A percentile compares a stretch with the other conserved stretches of the same genome.
These are phyloP conservation scores for Tachystola acroxantha DNA, from an alignment of 2,888 invertebrate species.

Conservation along the genomic window DNA sequence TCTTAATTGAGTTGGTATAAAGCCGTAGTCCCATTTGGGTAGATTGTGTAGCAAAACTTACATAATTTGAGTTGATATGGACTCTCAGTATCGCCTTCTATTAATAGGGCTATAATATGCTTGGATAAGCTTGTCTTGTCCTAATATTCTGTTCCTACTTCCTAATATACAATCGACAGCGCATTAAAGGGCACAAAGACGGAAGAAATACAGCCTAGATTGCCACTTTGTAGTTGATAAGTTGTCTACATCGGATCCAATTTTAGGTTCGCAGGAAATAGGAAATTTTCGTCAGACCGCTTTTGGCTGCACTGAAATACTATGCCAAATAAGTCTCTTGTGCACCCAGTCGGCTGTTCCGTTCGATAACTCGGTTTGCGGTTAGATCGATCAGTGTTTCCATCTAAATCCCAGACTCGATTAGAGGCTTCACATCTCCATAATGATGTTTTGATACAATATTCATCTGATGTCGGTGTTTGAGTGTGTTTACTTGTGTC, in stretches of 20 bases:
- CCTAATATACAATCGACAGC: too few relatives aligned
- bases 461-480: background rate
- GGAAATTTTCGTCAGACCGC: background rate
- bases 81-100: too few relatives aligned
- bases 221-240: too few relatives aligned
- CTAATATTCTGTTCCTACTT: too few relatives aligned
- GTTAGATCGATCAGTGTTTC: conserved; percentile 12
- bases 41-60: background rate
- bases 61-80: background rate
- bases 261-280: background rate
- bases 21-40: too few relatives aligned
- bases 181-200: too few relatives aligned
- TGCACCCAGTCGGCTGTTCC: background rate
- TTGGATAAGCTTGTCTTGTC: too few relatives aligned
- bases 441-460: conserved; percentile 38
- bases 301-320: background rate
- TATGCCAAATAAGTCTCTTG: background rate
- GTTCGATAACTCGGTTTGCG: conserved; percentile 2
- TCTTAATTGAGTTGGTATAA: too few relatives aligned
- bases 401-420: conserved; percentile 21
- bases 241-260: too few relatives aligned
- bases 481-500: too few relatives aligned
- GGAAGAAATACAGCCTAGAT: too few relatives aligned
- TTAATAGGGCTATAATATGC: too few relatives aligned
- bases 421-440: conserved; percentile 22